Conservation (phyloP, 2,113 vertebrate species). For the Procavia capensis region DNA sequence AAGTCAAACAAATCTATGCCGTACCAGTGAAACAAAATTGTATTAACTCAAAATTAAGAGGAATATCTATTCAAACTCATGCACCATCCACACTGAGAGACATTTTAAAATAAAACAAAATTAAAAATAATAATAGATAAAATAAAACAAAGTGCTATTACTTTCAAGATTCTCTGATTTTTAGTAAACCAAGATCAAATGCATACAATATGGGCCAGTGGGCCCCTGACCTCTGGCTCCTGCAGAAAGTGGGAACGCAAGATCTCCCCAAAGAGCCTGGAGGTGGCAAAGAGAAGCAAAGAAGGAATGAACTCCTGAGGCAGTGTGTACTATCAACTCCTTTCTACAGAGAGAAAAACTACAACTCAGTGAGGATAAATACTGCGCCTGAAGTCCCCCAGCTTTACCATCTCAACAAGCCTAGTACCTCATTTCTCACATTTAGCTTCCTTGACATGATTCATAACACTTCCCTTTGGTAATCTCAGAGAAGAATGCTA, state of each 20-base stretch:
- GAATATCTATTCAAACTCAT: slow-evolving; percentile 9
- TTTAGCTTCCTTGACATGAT: background rate
- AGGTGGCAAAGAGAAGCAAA: background rate
- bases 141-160: background rate
- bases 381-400: background rate
- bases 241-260: background rate
- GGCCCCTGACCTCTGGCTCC: background rate
- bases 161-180: background rate
- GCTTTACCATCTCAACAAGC: no score
- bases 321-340: background rate
- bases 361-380: background rate
- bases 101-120: background rate
- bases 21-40: background rate
- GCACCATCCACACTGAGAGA: background rate
- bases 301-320: background rate
- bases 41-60: slow-evolving; percentile 53
- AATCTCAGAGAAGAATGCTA: background rate
- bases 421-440: background rate
- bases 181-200: background rate
- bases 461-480: background rate
- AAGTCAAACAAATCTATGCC: background rate
- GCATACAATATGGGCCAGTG: background rate
- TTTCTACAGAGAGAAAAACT: background rate
- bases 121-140: slow-evolving; percentile 9
- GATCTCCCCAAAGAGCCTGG: background rate